Percentiles rank a stretch among this genome's conserved stretches.
phyloP scores from a whole-genome alignment of 2,888 invertebrate species.

The Drosophila eohydei region DNA sequence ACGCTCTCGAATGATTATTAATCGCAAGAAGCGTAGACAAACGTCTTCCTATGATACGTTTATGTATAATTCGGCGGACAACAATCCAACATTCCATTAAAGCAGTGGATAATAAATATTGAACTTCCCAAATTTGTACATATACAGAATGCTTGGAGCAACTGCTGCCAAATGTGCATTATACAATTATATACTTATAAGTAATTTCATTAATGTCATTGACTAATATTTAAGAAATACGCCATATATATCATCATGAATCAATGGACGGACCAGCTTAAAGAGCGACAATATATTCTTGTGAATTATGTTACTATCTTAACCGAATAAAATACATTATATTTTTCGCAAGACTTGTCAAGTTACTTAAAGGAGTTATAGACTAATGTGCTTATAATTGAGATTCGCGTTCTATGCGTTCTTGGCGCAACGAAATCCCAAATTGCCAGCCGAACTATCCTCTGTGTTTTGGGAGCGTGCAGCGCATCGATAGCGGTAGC shows the following conservation, averaged over 20 bases:
- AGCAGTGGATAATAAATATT: neutral
- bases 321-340: neutral
- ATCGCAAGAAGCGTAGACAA: slow-evolving; percentile 24
- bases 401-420: slow-evolving; percentile 47
- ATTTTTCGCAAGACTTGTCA: neutral
- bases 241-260: neutral
- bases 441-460: slow-evolving; percentile 96
- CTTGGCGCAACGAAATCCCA: slow-evolving; percentile 96
- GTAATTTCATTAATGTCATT: neutral
- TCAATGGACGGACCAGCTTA: neutral
- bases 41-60: neutral
- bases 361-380: neutral
- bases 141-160: neutral
- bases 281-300: neutral
- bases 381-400: neutral
- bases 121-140: neutral
- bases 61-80: neutral
- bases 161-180: neutral
- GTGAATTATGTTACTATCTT: neutral
- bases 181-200: no score
- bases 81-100: neutral
- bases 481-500: slow-evolving; percentile 96
- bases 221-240: neutral
- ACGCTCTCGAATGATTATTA: slow-evolving; percentile 5
- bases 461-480: slow-evolving; percentile 97